Conservation (phyloP, 2,797 vertebrate genomes). For the Sebastolobus alascanus region DNA sequence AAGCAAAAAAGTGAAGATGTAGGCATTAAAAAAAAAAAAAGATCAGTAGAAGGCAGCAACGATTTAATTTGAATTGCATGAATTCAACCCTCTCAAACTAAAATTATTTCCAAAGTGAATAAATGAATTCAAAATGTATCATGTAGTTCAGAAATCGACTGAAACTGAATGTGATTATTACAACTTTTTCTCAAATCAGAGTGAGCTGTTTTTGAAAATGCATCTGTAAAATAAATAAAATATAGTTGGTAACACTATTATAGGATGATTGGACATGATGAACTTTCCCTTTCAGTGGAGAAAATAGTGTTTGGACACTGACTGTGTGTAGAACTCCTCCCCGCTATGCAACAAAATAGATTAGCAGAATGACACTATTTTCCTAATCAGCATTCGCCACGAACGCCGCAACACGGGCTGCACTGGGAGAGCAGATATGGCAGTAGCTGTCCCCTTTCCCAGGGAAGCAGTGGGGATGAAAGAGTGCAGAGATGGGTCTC, state of each 20-base stretch:
- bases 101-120: constrained; percentile 38
- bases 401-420: constrained; percentile 24
- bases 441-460: constrained; percentile 59
- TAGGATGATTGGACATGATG: constrained; percentile 46
- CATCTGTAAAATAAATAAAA: constrained; percentile 7
- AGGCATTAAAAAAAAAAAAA: constrained; percentile 1
- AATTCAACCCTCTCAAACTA: constrained; percentile 16
- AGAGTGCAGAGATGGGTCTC: constrained; percentile 58
- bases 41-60: neutral
- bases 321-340: constrained; percentile 25
- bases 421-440: constrained; percentile 59
- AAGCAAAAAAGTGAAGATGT: constrained; percentile 15
- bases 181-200: constrained; percentile 16
- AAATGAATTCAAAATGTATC: constrained; percentile 36
- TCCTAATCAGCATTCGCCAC: constrained; percentile 62
- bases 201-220: neutral
- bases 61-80: constrained; percentile 32
- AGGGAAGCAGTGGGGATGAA: constrained; percentile 63
- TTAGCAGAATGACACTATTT: constrained; percentile 50
- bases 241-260: constrained; percentile 24
- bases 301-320: constrained; percentile 44
- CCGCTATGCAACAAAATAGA: constrained; percentile 55
- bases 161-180: constrained; percentile 32
- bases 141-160: constrained; percentile 22
- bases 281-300: constrained; percentile 42